Percentiles rank a stretch among this genome's conserved stretches.
These are phyloP conservation scores for Nothobranchius furzeri DNA, from an alignment of 2,113 vertebrate genomes.

Conservation along the genomic window DNA sequence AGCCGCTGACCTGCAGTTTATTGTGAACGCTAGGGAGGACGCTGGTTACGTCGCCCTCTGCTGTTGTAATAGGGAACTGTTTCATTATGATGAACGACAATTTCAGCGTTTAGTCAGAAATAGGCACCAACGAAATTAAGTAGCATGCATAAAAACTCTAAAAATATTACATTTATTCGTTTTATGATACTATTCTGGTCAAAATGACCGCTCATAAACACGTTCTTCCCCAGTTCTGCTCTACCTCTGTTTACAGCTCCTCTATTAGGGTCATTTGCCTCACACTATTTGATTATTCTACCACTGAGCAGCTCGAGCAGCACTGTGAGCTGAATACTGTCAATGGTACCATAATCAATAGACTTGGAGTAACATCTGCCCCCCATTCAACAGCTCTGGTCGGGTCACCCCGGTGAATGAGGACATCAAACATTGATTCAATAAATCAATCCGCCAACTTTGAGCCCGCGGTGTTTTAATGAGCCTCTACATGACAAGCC, in stretches of 20 bases:
- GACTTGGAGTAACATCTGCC: slow-evolving; percentile 17
- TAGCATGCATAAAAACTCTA: neutral
- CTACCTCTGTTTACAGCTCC: slow-evolving; percentile 20
- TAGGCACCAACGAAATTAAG: no score
- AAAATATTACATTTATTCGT: neutral
- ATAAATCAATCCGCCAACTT: slow-evolving; percentile 73
- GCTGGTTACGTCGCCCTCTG: slow-evolving; percentile 70
- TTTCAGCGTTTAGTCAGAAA: no score
- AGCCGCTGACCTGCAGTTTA: slow-evolving; percentile 66
- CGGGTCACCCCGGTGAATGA: slow-evolving; percentile 55
- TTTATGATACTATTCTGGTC: neutral
- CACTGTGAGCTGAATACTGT: slow-evolving; percentile 48
- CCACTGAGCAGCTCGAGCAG: slow-evolving; percentile 54
- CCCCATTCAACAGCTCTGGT: slow-evolving; percentile 24
- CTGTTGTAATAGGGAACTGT: slow-evolving; percentile 41
- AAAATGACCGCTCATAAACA: slow-evolving; percentile 27
- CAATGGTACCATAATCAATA: slow-evolving; percentile 65
- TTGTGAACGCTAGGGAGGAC: slow-evolving; percentile 15
- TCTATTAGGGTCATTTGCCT: slow-evolving; percentile 63
- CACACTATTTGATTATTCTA: slow-evolving; percentile 61
- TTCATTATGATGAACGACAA: neutral
- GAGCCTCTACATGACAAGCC: slow-evolving; percentile 59
- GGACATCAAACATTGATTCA: slow-evolving; percentile 69
- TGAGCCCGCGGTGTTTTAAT: slow-evolving; percentile 69
- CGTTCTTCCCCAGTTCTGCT: slow-evolving; percentile 16